These are phyloP conservation scores for Zoanthus sociatus DNA, from an alignment of 92 coral and sea anemone species.

Conservation along the genomic window DNA sequence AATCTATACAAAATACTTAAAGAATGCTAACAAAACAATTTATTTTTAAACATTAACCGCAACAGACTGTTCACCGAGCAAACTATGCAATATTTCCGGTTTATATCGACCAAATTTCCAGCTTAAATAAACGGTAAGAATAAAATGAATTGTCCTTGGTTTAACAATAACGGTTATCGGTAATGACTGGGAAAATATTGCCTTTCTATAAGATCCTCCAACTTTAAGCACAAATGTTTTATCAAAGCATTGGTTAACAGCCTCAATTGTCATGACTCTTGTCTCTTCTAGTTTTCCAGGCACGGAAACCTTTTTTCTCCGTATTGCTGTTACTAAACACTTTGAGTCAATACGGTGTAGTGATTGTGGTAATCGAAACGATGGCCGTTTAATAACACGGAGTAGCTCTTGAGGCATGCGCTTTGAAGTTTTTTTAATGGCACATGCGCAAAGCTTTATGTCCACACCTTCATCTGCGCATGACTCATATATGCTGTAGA, in stretches of 20 bases:
- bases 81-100: slow-evolving; percentile 59
- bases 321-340: slow-evolving; percentile 63
- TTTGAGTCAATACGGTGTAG: slow-evolving; percentile 54
- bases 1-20: too few relatives aligned
- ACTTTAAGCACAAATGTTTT: slow-evolving; percentile 61
- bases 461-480: slow-evolving; percentile 89
- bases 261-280: slow-evolving; percentile 75
- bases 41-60: neutral
- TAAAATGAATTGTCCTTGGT: slow-evolving; percentile 78
- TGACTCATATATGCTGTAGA: slow-evolving; percentile 80
- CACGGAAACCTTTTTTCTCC: slow-evolving; percentile 49
- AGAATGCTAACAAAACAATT: too few relatives aligned
- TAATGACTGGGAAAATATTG: slow-evolving; percentile 61
- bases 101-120: slow-evolving; percentile 86
- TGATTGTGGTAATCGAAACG: slow-evolving; percentile 67
- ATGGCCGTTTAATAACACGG: slow-evolving; percentile 44
- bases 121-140: slow-evolving; percentile 73
- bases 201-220: slow-evolving; percentile 66
- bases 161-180: slow-evolving; percentile 68
- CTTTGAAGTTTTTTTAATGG: slow-evolving; percentile 29
- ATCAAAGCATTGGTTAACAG: slow-evolving; percentile 68
- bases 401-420: slow-evolving; percentile 36
- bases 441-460: slow-evolving; percentile 89
- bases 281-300: slow-evolving; percentile 60
- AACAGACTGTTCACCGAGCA: slow-evolving; percentile 15